Evolutionary conservation across 2,888 invertebrate genomes (phyloP).

Genomic region (Oxyscelio sp.): DNA sequence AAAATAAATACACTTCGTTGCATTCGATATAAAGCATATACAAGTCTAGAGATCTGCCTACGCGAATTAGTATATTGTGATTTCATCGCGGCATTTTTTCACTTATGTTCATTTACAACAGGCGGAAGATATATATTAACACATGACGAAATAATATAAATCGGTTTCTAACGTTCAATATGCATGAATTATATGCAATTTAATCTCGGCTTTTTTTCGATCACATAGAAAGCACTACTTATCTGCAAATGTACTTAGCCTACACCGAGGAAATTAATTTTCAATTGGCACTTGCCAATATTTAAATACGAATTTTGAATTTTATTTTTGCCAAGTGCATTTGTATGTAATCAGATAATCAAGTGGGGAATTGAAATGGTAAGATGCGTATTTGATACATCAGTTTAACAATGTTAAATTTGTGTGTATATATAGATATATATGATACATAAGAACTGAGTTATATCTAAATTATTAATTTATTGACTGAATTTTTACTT

Average conservation of each 20-base stretch:
- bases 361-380: too few species aligned
- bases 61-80: slow-evolving; percentile 76
- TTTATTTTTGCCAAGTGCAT: too few species aligned
- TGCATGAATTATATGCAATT: slow-evolving; percentile 60
- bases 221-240: slow-evolving; percentile 14
- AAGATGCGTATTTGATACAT: too few species aligned
- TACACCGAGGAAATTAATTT: slow-evolving; percentile 15
- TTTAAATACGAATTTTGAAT: too few species aligned
- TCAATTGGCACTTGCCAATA: background rate
- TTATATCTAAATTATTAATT: too few species aligned
- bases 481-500: too few species aligned
- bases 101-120: slow-evolving; percentile 66
- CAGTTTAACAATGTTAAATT: too few species aligned
- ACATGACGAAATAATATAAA: slow-evolving; percentile 70
- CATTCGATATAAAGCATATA: slow-evolving; percentile 66
- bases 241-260: slow-evolving; percentile 15
- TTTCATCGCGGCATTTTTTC: slow-evolving; percentile 71
- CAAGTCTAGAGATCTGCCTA: slow-evolving; percentile 69
- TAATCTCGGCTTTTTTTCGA: slow-evolving; percentile 34
- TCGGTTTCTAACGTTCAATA: slow-evolving; percentile 62
- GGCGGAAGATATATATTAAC: slow-evolving; percentile 73
- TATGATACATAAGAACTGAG: too few species aligned
- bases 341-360: too few species aligned
- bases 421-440: too few species aligned
- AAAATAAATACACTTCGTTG: slow-evolving; percentile 78